Conservation (phyloP, 2,888 invertebrate species). For the Drosophila pegasa region DNA sequence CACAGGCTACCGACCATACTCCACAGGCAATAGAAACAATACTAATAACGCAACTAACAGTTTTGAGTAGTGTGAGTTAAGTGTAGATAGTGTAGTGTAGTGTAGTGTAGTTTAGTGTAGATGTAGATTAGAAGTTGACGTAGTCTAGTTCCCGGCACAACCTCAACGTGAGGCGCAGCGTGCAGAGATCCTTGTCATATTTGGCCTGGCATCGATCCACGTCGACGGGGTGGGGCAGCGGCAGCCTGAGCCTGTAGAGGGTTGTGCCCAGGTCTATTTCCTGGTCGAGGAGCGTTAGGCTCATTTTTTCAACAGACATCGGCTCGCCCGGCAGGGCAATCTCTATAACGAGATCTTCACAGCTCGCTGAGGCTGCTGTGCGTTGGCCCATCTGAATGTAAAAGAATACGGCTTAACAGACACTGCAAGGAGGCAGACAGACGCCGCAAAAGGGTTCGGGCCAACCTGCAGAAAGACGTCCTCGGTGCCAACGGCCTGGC, state of each 20-base stretch:
- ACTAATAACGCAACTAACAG: too few species aligned
- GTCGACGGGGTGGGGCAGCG: slow-evolving; percentile 92
- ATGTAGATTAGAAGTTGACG: slow-evolving; percentile 90
- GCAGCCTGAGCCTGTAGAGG: slow-evolving; percentile 89
- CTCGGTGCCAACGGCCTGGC: slow-evolving; percentile 93
- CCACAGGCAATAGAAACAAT: too few species aligned
- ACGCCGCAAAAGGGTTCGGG: background rate
- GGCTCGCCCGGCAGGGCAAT: slow-evolving; percentile 91
- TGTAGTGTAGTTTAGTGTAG: background rate
- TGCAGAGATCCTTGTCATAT: slow-evolving; percentile 89
- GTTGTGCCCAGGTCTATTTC: slow-evolving; percentile 88
- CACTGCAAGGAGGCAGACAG: background rate
- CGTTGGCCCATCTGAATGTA: slow-evolving; percentile 90
- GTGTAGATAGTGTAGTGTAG: background rate
- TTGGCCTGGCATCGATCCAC: slow-evolving; percentile 92
- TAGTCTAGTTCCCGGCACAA: slow-evolving; percentile 93
- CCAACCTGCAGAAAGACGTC: slow-evolving; percentile 93
- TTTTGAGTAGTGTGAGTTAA: background rate
- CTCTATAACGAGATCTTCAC: slow-evolving; percentile 93
- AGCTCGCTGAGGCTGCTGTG: slow-evolving; percentile 91
- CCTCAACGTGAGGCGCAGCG: slow-evolving; percentile 89
- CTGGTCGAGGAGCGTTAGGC: slow-evolving; percentile 88
- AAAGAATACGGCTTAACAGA: slow-evolving; percentile 13
- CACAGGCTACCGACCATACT: too few species aligned
- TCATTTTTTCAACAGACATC: slow-evolving; percentile 88